Evolutionary conservation across 1,140 invertebrate species (phyloP), one percentile per base, ranked within the genome.

Genomic region (Holotrichia oblita): DNA sequence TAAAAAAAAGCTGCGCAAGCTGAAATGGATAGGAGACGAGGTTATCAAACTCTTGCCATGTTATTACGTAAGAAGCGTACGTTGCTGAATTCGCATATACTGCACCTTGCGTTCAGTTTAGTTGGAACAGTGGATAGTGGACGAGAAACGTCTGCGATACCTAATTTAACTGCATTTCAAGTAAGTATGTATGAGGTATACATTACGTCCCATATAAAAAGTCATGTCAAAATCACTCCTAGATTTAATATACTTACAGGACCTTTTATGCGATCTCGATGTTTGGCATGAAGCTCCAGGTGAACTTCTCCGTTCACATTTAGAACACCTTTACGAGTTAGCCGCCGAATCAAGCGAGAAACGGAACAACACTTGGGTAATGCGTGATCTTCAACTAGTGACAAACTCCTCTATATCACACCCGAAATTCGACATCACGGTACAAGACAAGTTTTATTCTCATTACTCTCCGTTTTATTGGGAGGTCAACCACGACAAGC

Each of bases 241-340:
- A n/a, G n/a, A n/a, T n/a, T 12, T n/a, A 24, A 24, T 41, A 40
- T 20, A 14, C 17, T 87, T 88, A 77, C 90, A 97, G 87, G 98
- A 99, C 89, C 88, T 99, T 0, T 90, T 99, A 2, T 98, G 97
- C 86, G 98, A 99, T 86, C 87, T 99, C 42, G 97, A 99, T 88
- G 94, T 96, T 40, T 96, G 94, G 94, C 92, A 95, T 76, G 94
- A 94, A 85, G 94, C 94, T 55, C 94, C 94, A 0, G 93, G 94
- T 55, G 98, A 99, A 84, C 88, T 99, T 0, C 91, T 98, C 79
- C 93, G 97, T 81, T 98, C 97, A 0, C 90, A 99, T 17, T 91
- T 99, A 81, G 98, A 99, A 87, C 98, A 99, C 88, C 91, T 99
- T 77, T 92, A 96, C 81, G 98, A 99, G 87, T 87, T 99, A 14